Evolutionary conservation across 2,113 vertebrate species (phyloP), one percentile per base, ranked within the genome.

Genomic region (Rhynchopsitta pachyrhyncha): DNA sequence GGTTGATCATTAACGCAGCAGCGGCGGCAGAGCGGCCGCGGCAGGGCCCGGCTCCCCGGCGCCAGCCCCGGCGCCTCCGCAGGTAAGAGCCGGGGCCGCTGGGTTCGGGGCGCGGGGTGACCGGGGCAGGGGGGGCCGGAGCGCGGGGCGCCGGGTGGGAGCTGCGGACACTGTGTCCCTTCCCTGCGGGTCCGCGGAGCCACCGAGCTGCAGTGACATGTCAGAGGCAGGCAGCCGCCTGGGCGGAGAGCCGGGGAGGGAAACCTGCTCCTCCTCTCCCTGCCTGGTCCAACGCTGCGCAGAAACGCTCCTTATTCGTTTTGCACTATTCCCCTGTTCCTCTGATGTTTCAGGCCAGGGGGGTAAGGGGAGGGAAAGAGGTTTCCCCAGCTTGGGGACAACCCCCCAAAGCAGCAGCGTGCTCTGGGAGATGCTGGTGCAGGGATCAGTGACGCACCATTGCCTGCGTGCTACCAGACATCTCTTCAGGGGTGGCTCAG

Each of bases 31-130:
- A 20, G 82, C 85, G 24, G 66, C 82, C 15, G 80, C 84, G 10
- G 69, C 62, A 24, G n/a, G 53, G 59, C 23, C 7, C 78, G 8
- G 80, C 74, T 86, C 64, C 55, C 68, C 82, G 50, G 63, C 31
- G 67, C 47, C 75, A 55, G 44, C 67, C 18, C 41, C 87, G 37
- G 73, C 84, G 70, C 80, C 92, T 25, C 20, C 35, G 84, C 96
- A 97, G 97, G 97, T 97, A 87, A 95, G 95, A 82, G 80, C 42
- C 20, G 74, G 13, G 60, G 1, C 50, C 28, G 37, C 37, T 25
- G 84, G 1, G 4, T 67, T 66, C 28, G 80, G 69, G 68, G n/a
- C 7, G 42, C 14, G 17, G 13, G 9, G 83, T 39, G 33, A 49
- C 37, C 35, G 90, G 17, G 29, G 67, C n/a, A 22, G 1, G n/a